These are phyloP conservation scores for Drosophila parthenogenetica DNA, from an alignment of 2,888 invertebrate genomes.

Conservation along the genomic window DNA sequence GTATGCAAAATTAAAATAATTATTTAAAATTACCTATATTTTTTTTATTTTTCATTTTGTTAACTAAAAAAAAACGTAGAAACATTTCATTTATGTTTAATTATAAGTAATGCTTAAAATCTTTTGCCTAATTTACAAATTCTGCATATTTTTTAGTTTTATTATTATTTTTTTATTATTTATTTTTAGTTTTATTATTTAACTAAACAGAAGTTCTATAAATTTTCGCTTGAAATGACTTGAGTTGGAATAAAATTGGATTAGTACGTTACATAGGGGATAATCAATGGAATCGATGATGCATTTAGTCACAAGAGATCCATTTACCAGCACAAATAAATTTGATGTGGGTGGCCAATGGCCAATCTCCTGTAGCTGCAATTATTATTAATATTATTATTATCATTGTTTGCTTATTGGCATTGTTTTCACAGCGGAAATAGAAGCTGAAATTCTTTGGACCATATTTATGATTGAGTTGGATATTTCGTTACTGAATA, in stretches of 20 bases:
- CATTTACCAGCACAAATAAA: conserved; percentile 2
- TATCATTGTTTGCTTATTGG: conserved; percentile 8
- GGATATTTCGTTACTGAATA: conserved; percentile 6
- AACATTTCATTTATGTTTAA: no score
- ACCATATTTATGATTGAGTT: conserved; percentile 19
- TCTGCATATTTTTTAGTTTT: no score
- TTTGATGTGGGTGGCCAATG: conserved; percentile 35
- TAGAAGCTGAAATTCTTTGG: conserved; percentile 9
- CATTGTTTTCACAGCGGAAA: conserved; percentile 42
- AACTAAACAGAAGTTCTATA: background rate
- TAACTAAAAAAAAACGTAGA: no score
- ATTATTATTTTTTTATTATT: no score
- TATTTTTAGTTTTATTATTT: no score
- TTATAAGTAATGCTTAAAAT: no score
- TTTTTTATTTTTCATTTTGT: no score
- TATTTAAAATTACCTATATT: no score
- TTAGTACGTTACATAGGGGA: conserved; percentile 7
- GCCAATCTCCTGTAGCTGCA: conserved; percentile 9
- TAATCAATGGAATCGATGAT: conserved; percentile 3
- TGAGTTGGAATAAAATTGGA: background rate
- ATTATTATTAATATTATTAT: conserved; percentile 8
- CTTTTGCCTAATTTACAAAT: no score
- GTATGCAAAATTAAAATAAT: no score
- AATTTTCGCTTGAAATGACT: background rate
- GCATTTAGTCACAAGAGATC: background rate